Conservation (phyloP, 92 coral and sea anemone genomes). For the Paramuricea clavata region DNA sequence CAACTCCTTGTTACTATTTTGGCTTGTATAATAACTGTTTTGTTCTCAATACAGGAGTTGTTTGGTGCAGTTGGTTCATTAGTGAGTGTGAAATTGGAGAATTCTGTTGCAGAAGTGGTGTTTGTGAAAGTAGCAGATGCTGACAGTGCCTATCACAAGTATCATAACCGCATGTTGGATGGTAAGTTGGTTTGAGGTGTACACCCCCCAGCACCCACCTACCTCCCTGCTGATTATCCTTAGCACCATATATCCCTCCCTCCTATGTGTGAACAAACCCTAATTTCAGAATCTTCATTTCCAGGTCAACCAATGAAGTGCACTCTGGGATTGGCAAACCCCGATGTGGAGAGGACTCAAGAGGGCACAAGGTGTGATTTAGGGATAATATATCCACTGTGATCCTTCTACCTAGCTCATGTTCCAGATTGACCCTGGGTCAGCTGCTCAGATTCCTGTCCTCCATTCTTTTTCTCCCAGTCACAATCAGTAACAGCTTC, state of each 20-base stretch:
- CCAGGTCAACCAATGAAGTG: conserved; percentile 46
- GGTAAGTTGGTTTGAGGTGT: conserved; percentile 9
- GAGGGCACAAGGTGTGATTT: background rate
- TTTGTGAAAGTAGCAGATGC: conserved; percentile 34
- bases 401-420: too few relatives aligned
- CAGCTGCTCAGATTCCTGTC: background rate
- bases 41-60: background rate
- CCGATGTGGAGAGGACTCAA: conserved; percentile 5
- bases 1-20: background rate
- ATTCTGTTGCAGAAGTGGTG: conserved; percentile 39
- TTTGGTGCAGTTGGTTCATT: conserved; percentile 51
- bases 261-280: background rate
- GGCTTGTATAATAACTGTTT: background rate
- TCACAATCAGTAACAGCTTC: too few relatives aligned
- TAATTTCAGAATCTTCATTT: background rate
- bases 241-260: too few relatives aligned
- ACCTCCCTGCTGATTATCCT: background rate
- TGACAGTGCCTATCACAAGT: conserved; percentile 31
- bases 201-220: background rate
- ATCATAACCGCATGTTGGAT: conserved; percentile 49
- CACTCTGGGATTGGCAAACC: conserved; percentile 25
- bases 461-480: background rate
- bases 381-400: background rate
- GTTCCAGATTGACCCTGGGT: background rate
- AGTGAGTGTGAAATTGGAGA: conserved; percentile 17